Percentiles rank a stretch among this genome's conserved stretches.
Evolutionary conservation across 2,113 vertebrate species (phyloP).

Genomic region (Oxygymnocypris stewartii): DNA sequence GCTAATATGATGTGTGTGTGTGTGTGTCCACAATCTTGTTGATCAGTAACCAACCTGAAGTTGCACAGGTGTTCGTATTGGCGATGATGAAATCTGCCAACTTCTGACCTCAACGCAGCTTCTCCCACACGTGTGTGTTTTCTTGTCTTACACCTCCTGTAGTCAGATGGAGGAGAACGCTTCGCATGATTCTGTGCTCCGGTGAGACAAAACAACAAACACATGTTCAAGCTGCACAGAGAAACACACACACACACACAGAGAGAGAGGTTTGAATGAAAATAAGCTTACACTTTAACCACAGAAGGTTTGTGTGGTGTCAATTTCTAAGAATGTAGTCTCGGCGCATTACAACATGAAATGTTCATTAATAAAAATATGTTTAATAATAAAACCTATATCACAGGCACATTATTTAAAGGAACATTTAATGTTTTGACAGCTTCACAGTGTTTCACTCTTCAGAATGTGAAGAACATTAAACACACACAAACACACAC

Average conservation of each 20-base stretch:
- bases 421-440: background rate
- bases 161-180: background rate
- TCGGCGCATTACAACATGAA: background rate
- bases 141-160: conserved; percentile 1
- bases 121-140: background rate
- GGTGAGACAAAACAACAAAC: background rate
- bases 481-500: no score
- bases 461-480: background rate
- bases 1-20: background rate
- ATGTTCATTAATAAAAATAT: conserved; percentile 17
- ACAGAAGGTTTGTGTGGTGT: background rate
- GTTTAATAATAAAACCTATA: background rate
- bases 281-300: conserved; percentile 4
- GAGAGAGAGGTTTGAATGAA: no score
- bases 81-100: background rate
- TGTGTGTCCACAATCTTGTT: no score
- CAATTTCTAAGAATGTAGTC: background rate
- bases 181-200: background rate
- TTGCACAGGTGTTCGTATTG: background rate
- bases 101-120: background rate
- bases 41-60: background rate
- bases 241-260: background rate
- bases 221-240: background rate
- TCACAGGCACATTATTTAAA: background rate
- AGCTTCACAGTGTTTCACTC: background rate